A percentile compares a stretch with the other conserved stretches of the same genome.
These are phyloP conservation scores for Pachymerium ferrugineum DNA, from an alignment of 2,888 invertebrate genomes.

Conservation along the genomic window DNA sequence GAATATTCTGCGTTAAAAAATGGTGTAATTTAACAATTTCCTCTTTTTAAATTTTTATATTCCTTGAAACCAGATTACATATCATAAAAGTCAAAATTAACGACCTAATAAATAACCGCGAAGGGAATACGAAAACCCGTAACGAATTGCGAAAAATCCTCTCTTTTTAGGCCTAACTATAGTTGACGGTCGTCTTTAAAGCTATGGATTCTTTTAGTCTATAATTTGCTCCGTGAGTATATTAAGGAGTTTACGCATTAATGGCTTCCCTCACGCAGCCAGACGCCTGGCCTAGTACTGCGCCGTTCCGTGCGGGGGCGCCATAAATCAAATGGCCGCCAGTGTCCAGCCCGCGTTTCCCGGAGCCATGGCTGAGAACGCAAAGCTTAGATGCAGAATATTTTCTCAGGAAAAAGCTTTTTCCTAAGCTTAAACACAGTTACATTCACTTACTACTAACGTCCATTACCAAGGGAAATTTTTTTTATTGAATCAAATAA, in stretches of 20 bases:
- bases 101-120: not conserved
- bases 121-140: not conserved
- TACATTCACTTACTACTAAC: not conserved
- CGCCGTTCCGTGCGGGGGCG: slow-evolving; percentile 2
- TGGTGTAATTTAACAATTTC: not conserved
- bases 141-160: not conserved
- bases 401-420: slow-evolving; percentile 1
- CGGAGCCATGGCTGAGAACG: slow-evolving; percentile 13
- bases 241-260: slow-evolving; percentile 2
- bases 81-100: slow-evolving; percentile 8
- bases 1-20: not conserved
- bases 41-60: not conserved
- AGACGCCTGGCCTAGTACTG: not conserved
- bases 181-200: not conserved
- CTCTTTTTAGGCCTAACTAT: not conserved
- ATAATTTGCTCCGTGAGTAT: slow-evolving; percentile 8
- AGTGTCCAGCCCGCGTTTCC: slow-evolving; percentile 8
- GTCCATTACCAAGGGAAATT: not conserved
- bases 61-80: not conserved
- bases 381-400: not conserved
- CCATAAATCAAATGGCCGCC: slow-evolving; percentile 13
- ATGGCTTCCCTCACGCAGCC: not conserved
- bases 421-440: not conserved
- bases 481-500: not conserved
- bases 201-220: not conserved